phyloP scores from a whole-genome alignment of 2,888 invertebrate genomes.

The Stenurella melanura region DNA sequence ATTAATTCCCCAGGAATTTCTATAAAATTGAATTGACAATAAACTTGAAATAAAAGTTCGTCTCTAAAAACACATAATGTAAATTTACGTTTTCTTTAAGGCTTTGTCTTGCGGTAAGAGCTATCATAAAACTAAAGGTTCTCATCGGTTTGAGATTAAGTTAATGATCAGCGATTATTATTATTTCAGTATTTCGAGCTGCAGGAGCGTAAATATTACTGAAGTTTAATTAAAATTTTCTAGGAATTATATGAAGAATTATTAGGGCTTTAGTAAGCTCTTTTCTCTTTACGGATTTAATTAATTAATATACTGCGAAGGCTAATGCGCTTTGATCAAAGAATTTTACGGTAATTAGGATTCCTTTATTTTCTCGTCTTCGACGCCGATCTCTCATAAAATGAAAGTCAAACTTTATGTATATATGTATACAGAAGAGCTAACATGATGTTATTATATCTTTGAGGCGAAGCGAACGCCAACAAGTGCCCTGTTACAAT shows the following conservation, averaged over 20 bases:
- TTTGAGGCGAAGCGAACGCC: background rate
- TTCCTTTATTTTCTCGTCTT: constrained; percentile 18
- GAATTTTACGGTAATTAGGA: constrained; percentile 28
- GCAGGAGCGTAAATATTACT: constrained; percentile 12
- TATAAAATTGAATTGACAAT: constrained; percentile 17
- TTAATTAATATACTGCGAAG: constrained; percentile 28
- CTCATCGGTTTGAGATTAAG: background rate
- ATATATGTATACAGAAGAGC: background rate
- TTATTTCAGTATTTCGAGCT: constrained; percentile 2
- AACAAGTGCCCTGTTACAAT: background rate
- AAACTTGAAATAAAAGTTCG: constrained; percentile 8
- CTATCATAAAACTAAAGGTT: background rate
- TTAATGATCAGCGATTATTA: constrained; percentile 18
- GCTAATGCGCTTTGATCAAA: constrained; percentile 33
- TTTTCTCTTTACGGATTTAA: constrained; percentile 24
- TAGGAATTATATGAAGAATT: constrained; percentile 18
- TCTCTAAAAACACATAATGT: background rate
- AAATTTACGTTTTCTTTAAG: constrained; percentile 5
- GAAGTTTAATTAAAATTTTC: constrained; percentile 32
- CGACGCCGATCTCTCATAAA: background rate
- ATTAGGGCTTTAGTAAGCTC: constrained; percentile 24
- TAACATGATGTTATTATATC: background rate
- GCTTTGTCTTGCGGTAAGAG: constrained; percentile 7
- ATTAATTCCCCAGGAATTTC: background rate
- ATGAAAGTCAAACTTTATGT: background rate